A percentile compares a stretch with the other conserved stretches of the same genome.
Evolutionary conservation across 2,113 vertebrate genomes (phyloP).

Genomic region (Silurus glanis): DNA sequence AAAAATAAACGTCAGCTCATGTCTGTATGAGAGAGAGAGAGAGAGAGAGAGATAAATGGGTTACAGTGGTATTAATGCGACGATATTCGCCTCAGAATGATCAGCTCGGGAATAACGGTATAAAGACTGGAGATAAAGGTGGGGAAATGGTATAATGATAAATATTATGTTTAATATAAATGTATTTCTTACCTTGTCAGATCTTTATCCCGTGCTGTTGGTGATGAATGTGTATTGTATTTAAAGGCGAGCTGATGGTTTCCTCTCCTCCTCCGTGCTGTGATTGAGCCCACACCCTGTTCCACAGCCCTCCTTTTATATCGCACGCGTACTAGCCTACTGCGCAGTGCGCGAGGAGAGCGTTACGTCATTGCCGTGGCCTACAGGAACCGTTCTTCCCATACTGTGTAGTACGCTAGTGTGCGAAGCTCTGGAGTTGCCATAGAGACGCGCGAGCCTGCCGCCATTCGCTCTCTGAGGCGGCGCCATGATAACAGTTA

Average conservation of each 20-base stretch:
- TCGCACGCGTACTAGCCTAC: neutral
- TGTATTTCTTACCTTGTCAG: neutral
- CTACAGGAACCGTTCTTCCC: neutral
- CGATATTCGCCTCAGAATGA: neutral
- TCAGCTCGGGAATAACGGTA: too few relatives aligned
- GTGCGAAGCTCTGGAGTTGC: neutral
- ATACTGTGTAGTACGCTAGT: neutral
- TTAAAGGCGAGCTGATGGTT: neutral
- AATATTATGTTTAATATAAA: neutral
- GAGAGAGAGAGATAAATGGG: neutral
- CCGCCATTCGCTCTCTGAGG: neutral
- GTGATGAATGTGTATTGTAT: neutral
- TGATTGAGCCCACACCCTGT: slow-evolving; percentile 26
- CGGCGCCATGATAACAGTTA: neutral
- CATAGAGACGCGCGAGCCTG: neutral
- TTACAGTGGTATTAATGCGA: neutral
- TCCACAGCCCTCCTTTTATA: neutral
- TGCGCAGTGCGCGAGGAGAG: neutral
- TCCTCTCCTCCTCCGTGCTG: neutral
- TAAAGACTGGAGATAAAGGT: neutral
- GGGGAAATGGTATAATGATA: too few relatives aligned
- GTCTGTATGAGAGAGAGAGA: neutral
- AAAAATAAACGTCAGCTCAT: too few relatives aligned
- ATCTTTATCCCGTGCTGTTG: neutral
- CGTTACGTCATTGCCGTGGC: neutral